Evolutionary conservation across 2,888 invertebrate genomes (phyloP).

Genomic region (Dryobota labecula): DNA sequence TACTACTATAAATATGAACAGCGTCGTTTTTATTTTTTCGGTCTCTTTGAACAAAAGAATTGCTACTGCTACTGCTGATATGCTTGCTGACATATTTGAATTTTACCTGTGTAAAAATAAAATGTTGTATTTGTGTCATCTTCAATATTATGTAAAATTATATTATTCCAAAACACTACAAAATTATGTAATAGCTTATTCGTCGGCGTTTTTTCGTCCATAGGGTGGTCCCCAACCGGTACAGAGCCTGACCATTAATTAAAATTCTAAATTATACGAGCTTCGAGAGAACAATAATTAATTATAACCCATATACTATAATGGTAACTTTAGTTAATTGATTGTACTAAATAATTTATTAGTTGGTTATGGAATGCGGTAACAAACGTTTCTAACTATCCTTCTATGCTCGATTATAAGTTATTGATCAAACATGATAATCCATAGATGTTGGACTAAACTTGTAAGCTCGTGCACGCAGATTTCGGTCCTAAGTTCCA

Average conservation of each 20-base stretch:
- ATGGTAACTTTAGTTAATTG: conserved; percentile 70
- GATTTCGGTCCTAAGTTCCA: background rate
- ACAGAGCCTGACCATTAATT: conserved; percentile 69
- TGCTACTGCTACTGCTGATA: background rate
- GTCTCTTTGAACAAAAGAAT: background rate
- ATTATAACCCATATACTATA: conserved; percentile 71
- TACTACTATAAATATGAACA: background rate
- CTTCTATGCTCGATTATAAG: conserved; percentile 10
- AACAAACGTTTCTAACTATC: conserved; percentile 36
- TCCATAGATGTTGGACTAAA: background rate
- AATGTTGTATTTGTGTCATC: background rate
- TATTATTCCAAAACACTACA: background rate
- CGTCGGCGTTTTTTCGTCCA: conserved; percentile 40
- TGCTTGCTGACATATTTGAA: background rate
- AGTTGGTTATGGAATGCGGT: conserved; percentile 45
- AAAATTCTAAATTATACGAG: conserved; percentile 71
- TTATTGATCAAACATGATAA: conserved; percentile 26
- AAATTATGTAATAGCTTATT: conserved; percentile 5
- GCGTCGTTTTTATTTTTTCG: background rate
- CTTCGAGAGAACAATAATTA: conserved; percentile 69
- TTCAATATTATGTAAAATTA: background rate
- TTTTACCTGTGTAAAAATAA: background rate
- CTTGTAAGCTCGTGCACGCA: background rate
- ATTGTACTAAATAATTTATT: conserved; percentile 73
- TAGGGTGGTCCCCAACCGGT: conserved; percentile 57